Percentiles rank a stretch among this genome's conserved stretches.
Evolutionary conservation across 2,113 vertebrate genomes (phyloP).

Genomic region (Coptodon rendalli): DNA sequence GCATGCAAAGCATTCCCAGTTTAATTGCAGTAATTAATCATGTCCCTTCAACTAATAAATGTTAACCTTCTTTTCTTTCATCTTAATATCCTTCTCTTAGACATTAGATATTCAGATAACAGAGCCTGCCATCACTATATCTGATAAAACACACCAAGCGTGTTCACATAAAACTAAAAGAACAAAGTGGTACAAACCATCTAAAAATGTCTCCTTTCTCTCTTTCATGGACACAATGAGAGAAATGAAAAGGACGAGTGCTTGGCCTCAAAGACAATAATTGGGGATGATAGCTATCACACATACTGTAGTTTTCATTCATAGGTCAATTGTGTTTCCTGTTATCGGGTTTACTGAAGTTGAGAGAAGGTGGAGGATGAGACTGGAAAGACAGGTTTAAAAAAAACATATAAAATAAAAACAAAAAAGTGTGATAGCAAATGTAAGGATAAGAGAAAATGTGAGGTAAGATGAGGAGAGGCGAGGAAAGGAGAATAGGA

Average conservation of each 20-base stretch:
- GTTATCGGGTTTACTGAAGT: conserved; percentile 12
- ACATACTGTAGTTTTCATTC: neutral
- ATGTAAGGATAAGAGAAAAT: neutral
- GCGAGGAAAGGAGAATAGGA: neutral
- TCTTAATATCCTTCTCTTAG: conserved; percentile 25
- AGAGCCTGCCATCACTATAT: neutral
- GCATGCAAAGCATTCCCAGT: neutral
- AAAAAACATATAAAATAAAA: neutral
- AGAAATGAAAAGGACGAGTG: conserved; percentile 14
- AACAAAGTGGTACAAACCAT: conserved; percentile 29
- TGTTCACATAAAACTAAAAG: neutral
- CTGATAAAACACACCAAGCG: neutral
- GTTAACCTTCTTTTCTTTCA: conserved; percentile 13
- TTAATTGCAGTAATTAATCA: conserved; percentile 44
- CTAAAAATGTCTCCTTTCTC: conserved; percentile 4
- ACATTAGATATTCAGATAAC: conserved; percentile 15
- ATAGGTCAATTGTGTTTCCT: neutral
- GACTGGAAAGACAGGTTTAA: neutral
- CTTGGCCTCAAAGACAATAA: conserved; percentile 35
- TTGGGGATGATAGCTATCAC: conserved; percentile 27
- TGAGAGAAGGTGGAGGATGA: neutral
- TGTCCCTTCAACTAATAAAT: conserved; percentile 20
- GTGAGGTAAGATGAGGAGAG: neutral
- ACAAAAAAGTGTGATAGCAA: neutral
- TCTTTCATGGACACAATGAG: neutral